Base-by-base conservation (phyloP, 2,888 invertebrate genomes). In the Drosophila neonasuta region DNA sequence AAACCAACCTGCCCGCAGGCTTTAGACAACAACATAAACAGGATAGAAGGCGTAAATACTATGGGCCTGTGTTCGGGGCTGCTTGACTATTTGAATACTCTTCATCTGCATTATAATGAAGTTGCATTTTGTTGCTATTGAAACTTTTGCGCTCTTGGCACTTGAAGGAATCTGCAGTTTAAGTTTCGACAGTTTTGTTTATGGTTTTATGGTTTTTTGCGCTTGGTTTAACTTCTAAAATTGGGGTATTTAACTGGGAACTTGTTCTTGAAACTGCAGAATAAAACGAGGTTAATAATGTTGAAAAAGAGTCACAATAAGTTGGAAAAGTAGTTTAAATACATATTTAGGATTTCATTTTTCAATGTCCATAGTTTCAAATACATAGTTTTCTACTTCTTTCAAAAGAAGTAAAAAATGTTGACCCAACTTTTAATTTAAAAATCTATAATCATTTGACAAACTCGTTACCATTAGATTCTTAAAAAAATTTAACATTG, bases 11-110 rank as follows among this genome's bases (percentile, higher is more conserved):
- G 51, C 42, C 69, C 56, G 2, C 46, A 54, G 63, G 68, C 56
- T 46, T 24, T 49, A 56, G 46, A 45, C 71, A 49, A 60, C 39
- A 55, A 45, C 29, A 32, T 15, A 69, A 74, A 60, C 41, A 69
- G 30, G n/a, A 48, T 48, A 58, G 46, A 29, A 44, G 17, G 9
- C 9, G 15, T 44, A 50, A 57, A 42, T 46, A 11, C 9, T 24
- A 24, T 24, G 24, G 24, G 45, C 5, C 11, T 8, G 15, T 17
- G 49, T 44, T 41, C 24, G 24, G 46, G 8, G 20, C 13, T 13
- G 11, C 32, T 55, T 61, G 69, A 58, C 58, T 39, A 34, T 13
- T 6, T 58, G 24, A 51, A 64, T 36, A 45, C 70, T 34, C 41
- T 59, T 15, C 24, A 13, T 9, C 13, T 34, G 13, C 6, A 24